Percentiles rank a stretch among this genome's conserved stretches.
Evolutionary conservation across 2,888 invertebrate genomes (phyloP).

Genomic region (Cantharis rustica): DNA sequence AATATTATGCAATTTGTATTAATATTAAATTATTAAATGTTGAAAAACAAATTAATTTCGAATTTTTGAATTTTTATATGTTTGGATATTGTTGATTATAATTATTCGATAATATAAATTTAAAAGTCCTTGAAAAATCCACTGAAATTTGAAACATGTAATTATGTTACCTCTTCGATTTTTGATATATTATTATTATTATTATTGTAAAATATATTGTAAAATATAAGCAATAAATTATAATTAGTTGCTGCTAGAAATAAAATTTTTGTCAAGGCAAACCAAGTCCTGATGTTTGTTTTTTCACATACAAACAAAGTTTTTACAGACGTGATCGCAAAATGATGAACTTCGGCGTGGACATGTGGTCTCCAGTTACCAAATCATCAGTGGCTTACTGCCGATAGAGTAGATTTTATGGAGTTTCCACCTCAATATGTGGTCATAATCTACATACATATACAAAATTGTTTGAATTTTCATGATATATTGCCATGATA

Average conservation of each 20-base stretch:
- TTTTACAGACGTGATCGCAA: background rate
- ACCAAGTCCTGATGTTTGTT: no score
- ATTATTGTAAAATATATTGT: no score
- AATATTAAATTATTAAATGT: background rate
- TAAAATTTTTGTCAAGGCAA: no score
- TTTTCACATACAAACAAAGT: background rate
- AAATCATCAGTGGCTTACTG: no score
- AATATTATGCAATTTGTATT: background rate
- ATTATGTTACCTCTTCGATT: background rate
- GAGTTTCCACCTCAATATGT: no score
- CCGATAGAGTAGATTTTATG: no score
- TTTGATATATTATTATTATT: background rate
- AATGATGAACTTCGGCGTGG: background rate
- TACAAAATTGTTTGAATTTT: no score
- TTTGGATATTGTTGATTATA: background rate
- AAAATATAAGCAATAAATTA: no score
- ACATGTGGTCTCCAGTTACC: no score
- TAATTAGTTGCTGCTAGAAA: no score
- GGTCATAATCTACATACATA: no score
- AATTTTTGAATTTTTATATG: background rate
- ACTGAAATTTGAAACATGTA: background rate
- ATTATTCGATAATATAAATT: background rate
- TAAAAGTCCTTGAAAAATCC: background rate
- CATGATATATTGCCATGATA: no score
- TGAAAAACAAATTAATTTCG: background rate